Conservation (phyloP, 2,888 invertebrate species). For the Dysmachus trigonus region DNA sequence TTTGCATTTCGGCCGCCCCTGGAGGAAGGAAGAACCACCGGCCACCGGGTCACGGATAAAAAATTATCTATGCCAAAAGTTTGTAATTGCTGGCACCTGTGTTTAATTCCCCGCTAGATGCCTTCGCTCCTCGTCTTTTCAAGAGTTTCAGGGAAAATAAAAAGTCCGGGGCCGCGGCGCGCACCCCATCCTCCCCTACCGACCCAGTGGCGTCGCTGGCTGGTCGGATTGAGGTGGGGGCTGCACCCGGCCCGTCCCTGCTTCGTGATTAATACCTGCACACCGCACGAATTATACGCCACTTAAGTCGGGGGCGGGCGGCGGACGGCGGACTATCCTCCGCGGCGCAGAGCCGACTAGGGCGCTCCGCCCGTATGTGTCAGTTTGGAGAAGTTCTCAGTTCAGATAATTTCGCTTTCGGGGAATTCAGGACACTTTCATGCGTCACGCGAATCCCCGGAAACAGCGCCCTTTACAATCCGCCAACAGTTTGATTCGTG, state of each 20-base stretch:
- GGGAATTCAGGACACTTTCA: constrained; percentile 45
- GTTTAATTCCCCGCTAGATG: constrained; percentile 36
- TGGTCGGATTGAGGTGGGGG: not conserved
- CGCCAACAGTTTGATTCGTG: constrained; percentile 1
- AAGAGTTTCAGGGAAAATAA: not conserved
- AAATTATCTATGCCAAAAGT: constrained; percentile 46
- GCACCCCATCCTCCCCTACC: not conserved
- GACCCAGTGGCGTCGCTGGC: no score
- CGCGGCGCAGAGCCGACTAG: not conserved
- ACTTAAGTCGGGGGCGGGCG: constrained; percentile 43
- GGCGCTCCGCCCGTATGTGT: not conserved
- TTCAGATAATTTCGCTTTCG: constrained; percentile 35
- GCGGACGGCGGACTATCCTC: constrained; percentile 1
- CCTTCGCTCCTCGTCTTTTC: constrained; percentile 1
- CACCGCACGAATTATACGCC: constrained; percentile 46
- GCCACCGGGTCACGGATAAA: constrained; percentile 21
- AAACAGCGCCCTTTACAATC: constrained; percentile 38
- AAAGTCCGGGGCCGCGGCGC: not conserved
- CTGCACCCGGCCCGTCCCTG: not conserved
- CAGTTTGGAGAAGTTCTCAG: constrained; percentile 45
- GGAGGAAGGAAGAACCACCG: not conserved
- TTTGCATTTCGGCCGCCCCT: constrained; percentile 42
- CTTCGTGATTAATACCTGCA: constrained; percentile 46
- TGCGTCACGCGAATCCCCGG: constrained; percentile 46
- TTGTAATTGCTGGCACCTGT: constrained; percentile 48